A percentile compares a stretch with the other conserved stretches of the same genome.
These are phyloP conservation scores for Fratercula arctica DNA, from an alignment of 2,797 vertebrate genomes.

Conservation along the genomic window DNA sequence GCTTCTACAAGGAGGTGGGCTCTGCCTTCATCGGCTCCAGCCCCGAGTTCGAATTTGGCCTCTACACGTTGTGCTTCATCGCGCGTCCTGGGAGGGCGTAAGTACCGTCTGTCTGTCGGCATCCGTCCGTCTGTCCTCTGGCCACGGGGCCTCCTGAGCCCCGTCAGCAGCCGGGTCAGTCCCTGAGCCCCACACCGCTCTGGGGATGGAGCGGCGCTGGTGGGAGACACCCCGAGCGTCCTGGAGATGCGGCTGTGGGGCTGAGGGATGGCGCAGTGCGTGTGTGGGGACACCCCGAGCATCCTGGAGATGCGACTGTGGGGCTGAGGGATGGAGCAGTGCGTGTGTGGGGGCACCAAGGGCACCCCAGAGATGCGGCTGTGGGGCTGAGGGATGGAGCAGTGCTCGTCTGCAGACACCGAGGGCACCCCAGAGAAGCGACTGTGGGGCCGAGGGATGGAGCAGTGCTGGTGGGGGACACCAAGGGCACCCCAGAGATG, in stretches of 20 bases:
- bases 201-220: not conserved
- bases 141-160: not conserved
- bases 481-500: too few species aligned
- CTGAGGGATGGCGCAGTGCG: too few species aligned
- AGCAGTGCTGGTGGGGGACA: not conserved
- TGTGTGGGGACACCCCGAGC: not conserved
- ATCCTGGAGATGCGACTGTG: not conserved
- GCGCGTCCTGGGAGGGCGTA: conserved; percentile 86
- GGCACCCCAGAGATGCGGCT: not conserved
- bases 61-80: conserved; percentile 93
- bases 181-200: too few species aligned
- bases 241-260: not conserved
- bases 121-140: not conserved
- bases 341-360: not conserved
- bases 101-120: conserved; percentile 39
- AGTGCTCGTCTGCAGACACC: accelerated
- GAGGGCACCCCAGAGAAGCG: not conserved
- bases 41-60: conserved; percentile 92
- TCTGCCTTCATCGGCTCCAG: conserved; percentile 91
- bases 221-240: not conserved
- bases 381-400: not conserved
- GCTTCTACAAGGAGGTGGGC: conserved; percentile 91
- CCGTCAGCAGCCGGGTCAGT: accelerated
- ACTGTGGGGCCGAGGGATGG: not conserved
- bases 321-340: not conserved